Evolutionary conservation across 2,888 invertebrate species (phyloP).

Genomic region (Athetis lepigone): DNA sequence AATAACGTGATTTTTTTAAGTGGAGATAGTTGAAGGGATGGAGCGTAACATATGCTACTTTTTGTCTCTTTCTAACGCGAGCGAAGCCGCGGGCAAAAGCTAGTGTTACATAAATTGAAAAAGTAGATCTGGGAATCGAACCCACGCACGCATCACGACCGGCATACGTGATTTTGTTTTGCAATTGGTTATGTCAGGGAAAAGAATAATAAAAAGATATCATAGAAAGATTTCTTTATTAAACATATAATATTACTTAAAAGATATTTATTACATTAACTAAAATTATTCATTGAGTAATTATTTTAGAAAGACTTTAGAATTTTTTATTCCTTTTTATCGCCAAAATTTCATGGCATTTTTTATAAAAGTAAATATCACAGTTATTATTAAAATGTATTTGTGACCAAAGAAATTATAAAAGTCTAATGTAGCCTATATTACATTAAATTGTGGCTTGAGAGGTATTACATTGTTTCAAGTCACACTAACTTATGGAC

Average conservation of each 20-base stretch:
- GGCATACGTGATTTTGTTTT: background rate
- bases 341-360: slow-evolving; percentile 84
- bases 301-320: slow-evolving; percentile 69
- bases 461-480: slow-evolving; percentile 65
- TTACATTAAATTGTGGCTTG: slow-evolving; percentile 72
- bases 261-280: slow-evolving; percentile 69
- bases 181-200: background rate
- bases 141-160: background rate
- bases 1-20: too few relatives aligned
- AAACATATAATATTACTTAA: slow-evolving; percentile 71
- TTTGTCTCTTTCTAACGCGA: too few relatives aligned
- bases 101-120: too few relatives aligned
- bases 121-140: background rate
- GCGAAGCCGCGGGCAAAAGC: too few relatives aligned
- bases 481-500: slow-evolving; percentile 66
- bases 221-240: slow-evolving; percentile 66
- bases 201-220: slow-evolving; percentile 43
- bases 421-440: slow-evolving; percentile 69
- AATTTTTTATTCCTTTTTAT: slow-evolving; percentile 82
- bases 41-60: too few relatives aligned
- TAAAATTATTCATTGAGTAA: slow-evolving; percentile 71
- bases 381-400: slow-evolving; percentile 87
- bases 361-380: slow-evolving; percentile 90
- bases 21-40: too few relatives aligned
- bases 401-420: slow-evolving; percentile 86